Evolutionary conservation across 23 tunicate genomes (phyloP).

Genomic region (Clavelina lepadiformis): DNA sequence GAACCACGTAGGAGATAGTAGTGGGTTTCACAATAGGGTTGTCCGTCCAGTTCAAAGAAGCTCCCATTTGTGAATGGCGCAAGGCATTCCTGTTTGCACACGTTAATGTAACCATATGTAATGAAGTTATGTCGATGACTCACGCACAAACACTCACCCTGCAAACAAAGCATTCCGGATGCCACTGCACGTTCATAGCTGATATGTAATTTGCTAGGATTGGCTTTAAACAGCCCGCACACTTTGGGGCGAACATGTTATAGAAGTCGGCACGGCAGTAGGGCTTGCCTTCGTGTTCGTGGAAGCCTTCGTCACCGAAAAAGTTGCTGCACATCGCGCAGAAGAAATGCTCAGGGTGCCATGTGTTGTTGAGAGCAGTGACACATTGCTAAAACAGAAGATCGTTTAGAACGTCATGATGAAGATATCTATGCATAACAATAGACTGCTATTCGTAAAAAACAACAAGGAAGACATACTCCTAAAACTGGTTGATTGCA

Average conservation of each 20-base stretch:
- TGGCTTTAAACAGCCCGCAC: constrained; percentile 88
- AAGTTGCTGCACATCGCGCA: constrained; percentile 91
- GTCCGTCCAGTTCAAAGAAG: constrained; percentile 86
- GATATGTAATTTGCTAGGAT: constrained; percentile 92
- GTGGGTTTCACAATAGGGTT: constrained; percentile 93
- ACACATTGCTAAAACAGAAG: constrained; percentile 79
- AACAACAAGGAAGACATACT: too few species aligned
- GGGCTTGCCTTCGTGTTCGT: constrained; percentile 83
- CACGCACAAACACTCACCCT: constrained; percentile 46
- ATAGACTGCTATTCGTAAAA: too few species aligned
- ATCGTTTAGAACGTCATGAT: too few species aligned
- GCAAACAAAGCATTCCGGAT: constrained; percentile 98
- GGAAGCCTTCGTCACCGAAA: constrained; percentile 96
- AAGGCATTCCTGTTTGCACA: constrained; percentile 85
- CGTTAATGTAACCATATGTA: too few species aligned
- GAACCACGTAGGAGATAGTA: constrained; percentile 73
- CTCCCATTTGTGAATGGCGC: constrained; percentile 94
- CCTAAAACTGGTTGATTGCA: constrained; percentile 84
- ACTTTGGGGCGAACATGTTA: constrained; percentile 98
- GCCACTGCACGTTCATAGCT: constrained; percentile 92
- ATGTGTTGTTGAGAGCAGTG: constrained; percentile 90
- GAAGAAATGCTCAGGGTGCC: constrained; percentile 98
- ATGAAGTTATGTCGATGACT: not conserved
- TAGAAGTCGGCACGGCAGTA: constrained; percentile 89
- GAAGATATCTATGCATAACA: too few species aligned